A percentile compares a stretch with the other conserved stretches of the same genome.
These are phyloP conservation scores for Circaetus gallicus DNA, from an alignment of 2,113 vertebrate species.

Conservation along the genomic window DNA sequence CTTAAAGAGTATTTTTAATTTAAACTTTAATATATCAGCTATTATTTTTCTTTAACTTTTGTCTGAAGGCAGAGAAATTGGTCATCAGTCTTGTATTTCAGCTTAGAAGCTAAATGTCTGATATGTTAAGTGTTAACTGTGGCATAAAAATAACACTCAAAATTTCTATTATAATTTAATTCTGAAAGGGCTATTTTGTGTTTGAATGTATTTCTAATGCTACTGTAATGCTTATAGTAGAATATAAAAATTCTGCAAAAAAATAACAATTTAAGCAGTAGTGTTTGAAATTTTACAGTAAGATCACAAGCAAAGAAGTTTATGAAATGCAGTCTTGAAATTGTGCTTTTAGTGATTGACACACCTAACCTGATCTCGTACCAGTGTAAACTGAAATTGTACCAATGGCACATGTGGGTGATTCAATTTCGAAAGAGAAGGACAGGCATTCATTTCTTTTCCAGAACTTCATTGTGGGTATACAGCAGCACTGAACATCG, in stretches of 20 bases:
- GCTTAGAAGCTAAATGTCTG: neutral
- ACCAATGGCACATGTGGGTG: rapidly evolving
- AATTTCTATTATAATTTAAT: neutral
- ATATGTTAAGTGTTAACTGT: neutral
- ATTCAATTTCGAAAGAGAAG: neutral
- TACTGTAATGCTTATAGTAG: neutral
- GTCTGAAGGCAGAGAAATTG: neutral
- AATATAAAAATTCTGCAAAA: neutral
- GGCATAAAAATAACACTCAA: neutral
- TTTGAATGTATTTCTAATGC: neutral
- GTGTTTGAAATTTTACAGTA: neutral
- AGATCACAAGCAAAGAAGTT: neutral
- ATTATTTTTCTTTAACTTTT: neutral
- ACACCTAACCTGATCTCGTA: neutral
- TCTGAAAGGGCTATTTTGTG: neutral
- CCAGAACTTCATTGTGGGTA: neutral
- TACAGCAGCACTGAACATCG: neutral
- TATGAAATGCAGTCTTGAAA: neutral
- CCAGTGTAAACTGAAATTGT: neutral
- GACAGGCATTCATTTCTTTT: neutral
- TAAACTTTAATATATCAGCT: neutral
- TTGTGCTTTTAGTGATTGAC: neutral
- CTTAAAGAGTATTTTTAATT: neutral
- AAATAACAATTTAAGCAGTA: neutral
- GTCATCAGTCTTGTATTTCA: neutral